phyloP scores from a whole-genome alignment of 2,888 invertebrate species.

The Cantharis rufa region DNA sequence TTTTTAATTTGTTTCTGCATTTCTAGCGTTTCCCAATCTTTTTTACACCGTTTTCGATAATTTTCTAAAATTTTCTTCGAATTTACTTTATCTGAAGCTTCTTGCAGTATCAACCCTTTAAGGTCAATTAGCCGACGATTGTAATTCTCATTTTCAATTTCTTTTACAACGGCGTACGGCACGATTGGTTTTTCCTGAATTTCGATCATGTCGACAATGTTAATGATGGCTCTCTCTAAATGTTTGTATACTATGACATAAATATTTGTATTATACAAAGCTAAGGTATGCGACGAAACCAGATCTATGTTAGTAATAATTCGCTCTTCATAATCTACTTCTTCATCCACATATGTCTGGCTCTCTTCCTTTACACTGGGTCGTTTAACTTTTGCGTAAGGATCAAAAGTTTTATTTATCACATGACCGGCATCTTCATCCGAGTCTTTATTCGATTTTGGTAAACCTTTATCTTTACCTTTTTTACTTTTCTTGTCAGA shows the following conservation, averaged over 20 bases:
- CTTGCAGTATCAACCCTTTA: slow-evolving; percentile 20
- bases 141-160: slow-evolving; percentile 21
- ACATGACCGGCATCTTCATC: slow-evolving; percentile 18
- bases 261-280: slow-evolving; percentile 19
- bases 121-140: slow-evolving; percentile 19
- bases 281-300: neutral
- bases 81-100: slow-evolving; percentile 9
- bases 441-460: neutral
- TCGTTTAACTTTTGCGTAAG: slow-evolving; percentile 9
- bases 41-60: slow-evolving; percentile 16
- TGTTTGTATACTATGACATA: slow-evolving; percentile 30
- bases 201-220: slow-evolving; percentile 31
- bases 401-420: slow-evolving; percentile 20
- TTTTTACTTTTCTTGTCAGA: slow-evolving; percentile 15
- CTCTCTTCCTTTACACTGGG: neutral
- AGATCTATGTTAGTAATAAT: neutral
- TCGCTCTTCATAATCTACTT: neutral
- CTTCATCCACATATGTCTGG: neutral
- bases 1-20: slow-evolving; percentile 8
- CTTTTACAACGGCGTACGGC: slow-evolving; percentile 24
- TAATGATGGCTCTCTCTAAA: slow-evolving; percentile 22
- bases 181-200: slow-evolving; percentile 11
- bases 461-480: slow-evolving; percentile 17
- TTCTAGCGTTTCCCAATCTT: slow-evolving; percentile 13
- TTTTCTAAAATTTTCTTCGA: slow-evolving; percentile 12